phyloP scores from a whole-genome alignment of 2,797 vertebrate genomes.

The Microchirus variegatus region DNA sequence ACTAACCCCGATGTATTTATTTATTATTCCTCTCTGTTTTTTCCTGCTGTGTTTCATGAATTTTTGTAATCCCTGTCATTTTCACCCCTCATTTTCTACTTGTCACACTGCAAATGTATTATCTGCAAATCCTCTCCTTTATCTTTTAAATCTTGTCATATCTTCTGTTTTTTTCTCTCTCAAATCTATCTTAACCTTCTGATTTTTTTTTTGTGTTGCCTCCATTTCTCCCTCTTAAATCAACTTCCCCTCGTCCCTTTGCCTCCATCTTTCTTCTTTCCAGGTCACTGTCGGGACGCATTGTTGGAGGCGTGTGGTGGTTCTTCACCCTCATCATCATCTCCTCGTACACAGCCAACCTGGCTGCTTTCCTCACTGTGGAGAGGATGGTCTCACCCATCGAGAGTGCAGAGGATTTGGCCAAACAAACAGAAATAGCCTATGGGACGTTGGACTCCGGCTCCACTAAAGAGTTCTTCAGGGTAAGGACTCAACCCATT shows the following conservation, averaged over 20 bases:
- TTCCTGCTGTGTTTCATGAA: neutral
- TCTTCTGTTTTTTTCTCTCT: neutral
- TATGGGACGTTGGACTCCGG: conserved; percentile 96
- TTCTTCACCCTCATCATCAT: conserved; percentile 99
- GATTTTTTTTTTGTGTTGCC: neutral
- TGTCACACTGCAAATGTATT: neutral
- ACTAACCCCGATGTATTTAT: conserved; percentile 42
- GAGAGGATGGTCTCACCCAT: conserved; percentile 97
- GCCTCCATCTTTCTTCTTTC: conserved; percentile 32
- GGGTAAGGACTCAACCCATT: conserved; percentile 80
- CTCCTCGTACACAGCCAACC: conserved; percentile 98
- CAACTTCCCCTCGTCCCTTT: neutral
- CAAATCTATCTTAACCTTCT: neutral
- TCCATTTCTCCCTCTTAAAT: no score
- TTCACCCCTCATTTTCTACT: conserved; percentile 4
- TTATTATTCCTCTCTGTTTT: conserved; percentile 22
- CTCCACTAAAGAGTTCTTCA: conserved; percentile 98
- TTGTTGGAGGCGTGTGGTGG: conserved; percentile 99
- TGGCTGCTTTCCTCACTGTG: conserved; percentile 98
- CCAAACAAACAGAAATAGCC: conserved; percentile 98
- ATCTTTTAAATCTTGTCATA: conserved; percentile 11
- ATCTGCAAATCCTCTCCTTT: conserved; percentile 18
- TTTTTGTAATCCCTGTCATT: conserved; percentile 27
- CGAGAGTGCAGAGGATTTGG: conserved; percentile 92
- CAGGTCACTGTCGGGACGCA: conserved; percentile 98